These are phyloP conservation scores for Leptobrachium ailaonicum DNA, from an alignment of 2,113 vertebrate genomes.

Conservation along the genomic window DNA sequence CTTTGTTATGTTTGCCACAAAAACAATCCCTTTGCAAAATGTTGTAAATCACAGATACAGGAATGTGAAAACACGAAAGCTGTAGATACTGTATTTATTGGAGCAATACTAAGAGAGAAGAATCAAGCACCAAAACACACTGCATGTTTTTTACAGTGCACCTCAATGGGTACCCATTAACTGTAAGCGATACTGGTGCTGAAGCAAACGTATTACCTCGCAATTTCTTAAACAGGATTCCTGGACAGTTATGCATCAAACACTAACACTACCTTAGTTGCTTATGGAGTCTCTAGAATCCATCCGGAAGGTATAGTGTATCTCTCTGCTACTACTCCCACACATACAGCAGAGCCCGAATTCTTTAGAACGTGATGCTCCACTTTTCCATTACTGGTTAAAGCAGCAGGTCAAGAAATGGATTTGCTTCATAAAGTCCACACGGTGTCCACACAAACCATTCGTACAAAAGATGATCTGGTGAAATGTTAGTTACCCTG, in stretches of 20 bases:
- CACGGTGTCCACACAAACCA: slow-evolving; percentile 22
- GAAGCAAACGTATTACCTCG: not conserved
- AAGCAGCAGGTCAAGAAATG: not conserved
- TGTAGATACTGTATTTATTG: not conserved
- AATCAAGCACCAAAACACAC: not conserved
- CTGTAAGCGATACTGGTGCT: not conserved
- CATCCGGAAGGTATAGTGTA: not conserved
- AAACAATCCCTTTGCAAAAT: not conserved
- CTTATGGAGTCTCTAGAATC: not conserved
- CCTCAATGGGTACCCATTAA: not conserved
- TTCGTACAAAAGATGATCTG: slow-evolving; percentile 30
- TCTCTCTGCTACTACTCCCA: not conserved
- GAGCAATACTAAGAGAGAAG: not conserved
- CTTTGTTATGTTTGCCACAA: not conserved
- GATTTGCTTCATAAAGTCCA: slow-evolving; percentile 20
- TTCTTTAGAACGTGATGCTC: not conserved
- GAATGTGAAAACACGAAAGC: not conserved
- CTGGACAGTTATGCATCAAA: not conserved
- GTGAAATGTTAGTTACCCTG: slow-evolving; percentile 1
- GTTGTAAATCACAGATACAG: not conserved
- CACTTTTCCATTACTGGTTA: slow-evolving; percentile 14
- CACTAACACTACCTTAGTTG: not conserved
- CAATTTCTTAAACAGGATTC: not conserved
- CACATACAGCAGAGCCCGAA: not conserved
- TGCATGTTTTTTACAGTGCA: not conserved